Percentiles rank a stretch among this genome's conserved stretches.
phyloP scores from a whole-genome alignment of 2,113 vertebrate genomes.

The Callocephalon fimbriatum region DNA sequence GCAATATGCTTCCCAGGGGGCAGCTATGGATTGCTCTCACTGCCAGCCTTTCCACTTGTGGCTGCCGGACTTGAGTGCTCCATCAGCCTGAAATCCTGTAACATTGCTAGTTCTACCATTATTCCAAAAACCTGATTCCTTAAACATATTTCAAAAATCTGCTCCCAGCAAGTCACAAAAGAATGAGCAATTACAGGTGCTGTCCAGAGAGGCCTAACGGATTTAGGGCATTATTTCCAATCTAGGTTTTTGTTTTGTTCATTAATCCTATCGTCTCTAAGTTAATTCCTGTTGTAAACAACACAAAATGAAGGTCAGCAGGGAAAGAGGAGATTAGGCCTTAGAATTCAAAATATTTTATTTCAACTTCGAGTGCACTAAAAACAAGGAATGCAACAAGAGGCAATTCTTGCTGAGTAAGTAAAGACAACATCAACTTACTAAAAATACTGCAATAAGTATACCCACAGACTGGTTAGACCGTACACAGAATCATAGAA shows the following conservation, averaged over 20 bases:
- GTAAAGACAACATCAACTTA: neutral
- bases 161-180: neutral
- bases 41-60: neutral
- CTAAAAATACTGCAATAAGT: slow-evolving; percentile 15
- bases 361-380: neutral
- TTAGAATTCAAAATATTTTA: slow-evolving; percentile 60
- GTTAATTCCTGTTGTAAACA: neutral
- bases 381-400: neutral
- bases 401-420: neutral
- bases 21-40: neutral
- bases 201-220: neutral
- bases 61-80: neutral
- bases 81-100: neutral
- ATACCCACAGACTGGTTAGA: neutral
- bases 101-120: neutral
- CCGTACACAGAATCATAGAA: neutral
- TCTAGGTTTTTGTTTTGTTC: neutral
- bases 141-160: neutral
- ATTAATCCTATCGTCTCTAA: neutral
- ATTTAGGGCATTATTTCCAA: neutral
- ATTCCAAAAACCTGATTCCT: neutral
- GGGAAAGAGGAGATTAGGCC: neutral
- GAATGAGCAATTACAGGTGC: neutral
- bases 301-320: neutral
- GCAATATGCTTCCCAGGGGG: neutral